These are phyloP conservation scores for Platysteira castanea DNA, from an alignment of 2,113 vertebrate species.

Conservation along the genomic window DNA sequence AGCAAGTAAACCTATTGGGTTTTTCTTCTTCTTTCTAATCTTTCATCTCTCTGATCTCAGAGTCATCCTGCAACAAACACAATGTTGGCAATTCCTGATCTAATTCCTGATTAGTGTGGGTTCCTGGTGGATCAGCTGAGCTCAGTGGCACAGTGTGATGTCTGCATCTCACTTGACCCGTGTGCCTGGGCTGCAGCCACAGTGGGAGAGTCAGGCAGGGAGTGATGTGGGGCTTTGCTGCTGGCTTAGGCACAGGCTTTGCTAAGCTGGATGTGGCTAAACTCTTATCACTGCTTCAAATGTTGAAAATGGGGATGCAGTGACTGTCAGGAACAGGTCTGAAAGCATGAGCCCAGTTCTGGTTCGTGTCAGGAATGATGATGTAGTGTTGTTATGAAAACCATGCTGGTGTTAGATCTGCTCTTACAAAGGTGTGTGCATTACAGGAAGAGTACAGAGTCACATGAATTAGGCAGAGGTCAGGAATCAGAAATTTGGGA, in stretches of 20 bases:
- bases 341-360: background rate
- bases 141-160: background rate
- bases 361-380: background rate
- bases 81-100: background rate
- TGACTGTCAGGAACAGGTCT: background rate
- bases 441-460: background rate
- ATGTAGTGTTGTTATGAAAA: background rate
- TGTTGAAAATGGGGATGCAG: background rate
- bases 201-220: background rate
- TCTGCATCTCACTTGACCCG: accelerated
- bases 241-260: background rate
- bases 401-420: background rate
- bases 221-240: background rate
- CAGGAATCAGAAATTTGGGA: background rate
- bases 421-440: background rate
- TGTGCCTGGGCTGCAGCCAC: background rate
- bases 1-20: background rate
- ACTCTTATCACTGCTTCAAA: background rate
- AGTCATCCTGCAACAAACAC: background rate
- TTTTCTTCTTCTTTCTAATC: background rate
- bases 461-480: background rate
- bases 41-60: background rate
- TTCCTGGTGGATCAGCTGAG: background rate
- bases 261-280: background rate
- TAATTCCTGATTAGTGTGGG: background rate